Conservation (phyloP, 2,113 vertebrate genomes). For the Passer domesticus region DNA sequence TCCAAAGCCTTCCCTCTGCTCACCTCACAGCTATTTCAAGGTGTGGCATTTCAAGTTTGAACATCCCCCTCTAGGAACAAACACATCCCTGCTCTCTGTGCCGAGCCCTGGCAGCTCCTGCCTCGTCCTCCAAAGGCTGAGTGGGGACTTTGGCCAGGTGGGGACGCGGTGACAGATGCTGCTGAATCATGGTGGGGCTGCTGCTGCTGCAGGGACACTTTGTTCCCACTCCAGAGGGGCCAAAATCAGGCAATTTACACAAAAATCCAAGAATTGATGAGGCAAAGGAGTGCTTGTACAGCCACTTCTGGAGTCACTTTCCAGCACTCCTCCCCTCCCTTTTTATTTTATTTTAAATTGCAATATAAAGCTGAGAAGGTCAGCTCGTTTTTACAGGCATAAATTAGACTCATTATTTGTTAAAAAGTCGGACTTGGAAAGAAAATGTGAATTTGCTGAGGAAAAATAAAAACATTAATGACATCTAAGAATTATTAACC, state of each 20-base stretch:
- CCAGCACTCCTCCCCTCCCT: not conserved
- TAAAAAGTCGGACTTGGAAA: not conserved
- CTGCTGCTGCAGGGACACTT: not conserved
- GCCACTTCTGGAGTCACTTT: not conserved
- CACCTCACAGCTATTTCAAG: not conserved
- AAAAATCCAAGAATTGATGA: not conserved
- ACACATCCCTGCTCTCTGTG: not conserved
- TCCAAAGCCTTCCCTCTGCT: not conserved
- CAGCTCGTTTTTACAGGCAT: not conserved
- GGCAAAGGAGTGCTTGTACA: not conserved
- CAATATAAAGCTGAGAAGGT: not conserved
- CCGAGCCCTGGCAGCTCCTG: not conserved
- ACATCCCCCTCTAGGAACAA: not conserved
- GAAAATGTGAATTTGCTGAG: not conserved
- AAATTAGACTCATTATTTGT: not conserved
- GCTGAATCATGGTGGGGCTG: not conserved
- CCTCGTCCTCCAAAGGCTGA: not conserved
- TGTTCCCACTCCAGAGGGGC: not conserved
- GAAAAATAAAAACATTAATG: conserved; percentile 33
- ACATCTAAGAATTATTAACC: conserved; percentile 32
- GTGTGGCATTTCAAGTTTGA: not conserved
- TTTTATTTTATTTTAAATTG: not conserved
- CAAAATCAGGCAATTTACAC: not conserved
- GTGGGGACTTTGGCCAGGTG: not conserved
- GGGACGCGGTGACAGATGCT: not conserved